These are phyloP conservation scores for Tragelaphus buxtoni DNA, from an alignment of 2,113 vertebrate species.

Conservation along the genomic window DNA sequence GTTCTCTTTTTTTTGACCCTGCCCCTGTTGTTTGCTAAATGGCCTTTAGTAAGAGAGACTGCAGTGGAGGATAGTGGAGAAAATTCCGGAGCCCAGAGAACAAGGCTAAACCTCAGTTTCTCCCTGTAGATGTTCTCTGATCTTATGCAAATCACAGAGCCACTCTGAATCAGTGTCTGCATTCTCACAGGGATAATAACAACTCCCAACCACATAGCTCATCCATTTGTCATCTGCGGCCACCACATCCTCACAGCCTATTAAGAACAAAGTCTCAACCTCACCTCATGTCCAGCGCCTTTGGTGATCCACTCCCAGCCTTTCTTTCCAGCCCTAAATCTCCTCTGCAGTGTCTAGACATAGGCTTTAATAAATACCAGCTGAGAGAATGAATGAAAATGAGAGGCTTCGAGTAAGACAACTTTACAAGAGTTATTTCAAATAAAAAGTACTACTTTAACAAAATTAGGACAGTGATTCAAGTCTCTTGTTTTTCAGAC, in stretches of 20 bases:
- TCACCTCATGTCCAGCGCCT: background rate
- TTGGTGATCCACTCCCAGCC: background rate
- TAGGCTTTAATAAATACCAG: background rate
- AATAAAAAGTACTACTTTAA: background rate
- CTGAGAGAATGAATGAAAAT: background rate
- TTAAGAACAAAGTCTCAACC: background rate
- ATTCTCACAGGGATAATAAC: background rate
- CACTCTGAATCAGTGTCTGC: background rate
- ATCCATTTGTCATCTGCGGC: background rate
- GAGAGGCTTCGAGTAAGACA: background rate
- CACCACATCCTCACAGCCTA: too few species aligned
- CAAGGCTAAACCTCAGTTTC: background rate
- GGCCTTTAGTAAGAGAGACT: background rate
- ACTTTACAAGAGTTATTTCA: background rate
- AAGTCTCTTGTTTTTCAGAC: background rate
- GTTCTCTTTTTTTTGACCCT: background rate
- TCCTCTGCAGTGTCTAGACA: background rate
- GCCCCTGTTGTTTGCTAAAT: background rate
- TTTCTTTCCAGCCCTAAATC: background rate
- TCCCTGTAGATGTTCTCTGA: background rate
- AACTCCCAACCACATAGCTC: background rate
- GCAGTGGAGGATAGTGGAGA: background rate
- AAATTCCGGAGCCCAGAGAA: background rate
- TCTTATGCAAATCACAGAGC: background rate
- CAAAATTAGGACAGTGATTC: background rate